These are phyloP conservation scores for Dendrolimus pini DNA, from an alignment of 2,888 invertebrate genomes.

Conservation along the genomic window DNA sequence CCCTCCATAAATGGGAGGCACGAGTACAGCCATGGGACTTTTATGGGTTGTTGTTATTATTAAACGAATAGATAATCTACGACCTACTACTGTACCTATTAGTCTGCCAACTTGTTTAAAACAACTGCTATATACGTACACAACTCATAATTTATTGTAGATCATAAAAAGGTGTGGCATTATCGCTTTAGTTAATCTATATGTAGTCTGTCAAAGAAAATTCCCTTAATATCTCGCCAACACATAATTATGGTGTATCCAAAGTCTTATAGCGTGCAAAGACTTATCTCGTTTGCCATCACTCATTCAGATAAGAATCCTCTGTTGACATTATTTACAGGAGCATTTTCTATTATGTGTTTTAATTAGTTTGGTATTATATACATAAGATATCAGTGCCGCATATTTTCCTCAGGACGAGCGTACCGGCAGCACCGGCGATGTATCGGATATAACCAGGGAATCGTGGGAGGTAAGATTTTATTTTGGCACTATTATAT, in stretches of 20 bases:
- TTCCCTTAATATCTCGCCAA: conserved; percentile 10
- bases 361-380: not conserved
- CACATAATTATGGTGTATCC: conserved; percentile 13
- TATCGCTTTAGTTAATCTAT: conserved; percentile 2
- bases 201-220: conserved; percentile 7
- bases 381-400: conserved; percentile 10
- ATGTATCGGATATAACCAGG: conserved; percentile 87
- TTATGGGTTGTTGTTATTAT: too few species aligned
- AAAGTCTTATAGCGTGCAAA: conserved; percentile 20
- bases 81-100: too few species aligned
- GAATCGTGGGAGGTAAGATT: conserved; percentile 95
- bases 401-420: conserved; percentile 54
- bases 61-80: too few species aligned
- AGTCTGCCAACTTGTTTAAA: too few species aligned
- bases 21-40: too few species aligned
- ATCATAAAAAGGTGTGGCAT: conserved; percentile 1
- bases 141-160: not conserved
- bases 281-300: conserved; percentile 33
- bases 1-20: too few species aligned
- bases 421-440: conserved; percentile 81
- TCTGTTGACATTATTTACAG: conserved; percentile 25
- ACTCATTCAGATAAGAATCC: conserved; percentile 48
- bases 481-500: conserved; percentile 5
- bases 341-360: conserved; percentile 1
- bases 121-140: not conserved